Conservation (phyloP, 1,140 invertebrate species). For the Paraescarpia echinospica region DNA sequence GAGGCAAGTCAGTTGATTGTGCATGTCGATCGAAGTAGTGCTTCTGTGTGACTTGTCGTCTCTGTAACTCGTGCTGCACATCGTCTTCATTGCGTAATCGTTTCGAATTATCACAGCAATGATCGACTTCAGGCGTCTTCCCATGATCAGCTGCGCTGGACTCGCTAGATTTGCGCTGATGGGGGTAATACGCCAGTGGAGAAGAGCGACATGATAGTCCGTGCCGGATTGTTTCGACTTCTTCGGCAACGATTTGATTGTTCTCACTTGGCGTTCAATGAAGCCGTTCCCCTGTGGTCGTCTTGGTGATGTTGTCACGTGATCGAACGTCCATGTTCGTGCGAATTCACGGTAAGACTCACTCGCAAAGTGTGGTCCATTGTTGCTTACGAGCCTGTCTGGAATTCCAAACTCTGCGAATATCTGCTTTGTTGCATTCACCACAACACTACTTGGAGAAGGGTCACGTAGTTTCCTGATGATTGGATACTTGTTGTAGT, state of each 20-base stretch:
- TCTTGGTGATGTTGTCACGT: too few species aligned
- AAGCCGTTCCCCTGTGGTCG: slow-evolving; percentile 9
- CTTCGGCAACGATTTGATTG: neutral
- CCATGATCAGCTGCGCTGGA: neutral
- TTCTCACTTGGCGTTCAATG: neutral
- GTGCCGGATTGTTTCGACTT: neutral
- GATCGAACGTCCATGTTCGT: neutral
- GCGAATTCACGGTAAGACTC: neutral
- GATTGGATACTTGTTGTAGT: neutral
- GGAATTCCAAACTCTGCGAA: slow-evolving; percentile 1
- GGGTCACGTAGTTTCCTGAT: neutral
- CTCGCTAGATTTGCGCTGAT: neutral
- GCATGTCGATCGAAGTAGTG: neutral
- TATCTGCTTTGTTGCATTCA: neutral
- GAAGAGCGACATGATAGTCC: neutral
- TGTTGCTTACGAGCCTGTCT: neutral
- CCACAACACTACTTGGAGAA: neutral
- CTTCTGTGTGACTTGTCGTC: neutral
- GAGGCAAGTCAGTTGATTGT: too few species aligned
- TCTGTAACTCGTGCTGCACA: neutral
- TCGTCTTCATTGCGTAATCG: neutral
- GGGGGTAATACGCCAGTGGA: too few species aligned
- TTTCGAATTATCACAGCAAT: neutral
- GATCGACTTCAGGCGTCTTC: neutral
- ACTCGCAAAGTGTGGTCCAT: neutral